Evolutionary conservation across 2,797 vertebrate species (phyloP), one percentile per base, ranked within the genome.

Genomic region (Pipistrellus pipistrellus): DNA sequence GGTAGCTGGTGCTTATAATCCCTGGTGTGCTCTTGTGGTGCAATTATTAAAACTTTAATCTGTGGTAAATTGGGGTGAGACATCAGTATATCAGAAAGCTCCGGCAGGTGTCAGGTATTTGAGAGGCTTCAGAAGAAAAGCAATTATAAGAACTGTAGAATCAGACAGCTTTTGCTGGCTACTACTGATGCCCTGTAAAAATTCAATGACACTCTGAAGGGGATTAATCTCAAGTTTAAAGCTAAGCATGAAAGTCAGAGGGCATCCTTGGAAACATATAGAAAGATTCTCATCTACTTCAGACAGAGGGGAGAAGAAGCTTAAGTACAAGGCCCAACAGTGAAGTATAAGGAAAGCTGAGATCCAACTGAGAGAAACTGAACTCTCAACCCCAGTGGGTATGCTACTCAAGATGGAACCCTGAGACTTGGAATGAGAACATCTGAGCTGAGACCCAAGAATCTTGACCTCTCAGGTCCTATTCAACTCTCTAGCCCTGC

Each of bases 101-200:
- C 15, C 13, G 12, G 3, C 15, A 91, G 27, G 51, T n/a, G 25
- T 25, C 71, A 66, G 21, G 12, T 77, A 78, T 83, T 41, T 69
- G 25, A 95, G 83, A 82, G 6, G 14, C 17, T 86, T 53, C 51
- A 8, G 20, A 80, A 10, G 8, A 44, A n/a, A 68, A 83, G 2
- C 6, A 77, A 46, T 91, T 62, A 25, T 55, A 78, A 88, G 27
- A 96, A 53, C 46, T 83, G 17, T 15, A 75, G 38, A 88, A 71
- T 62, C 55, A 82, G 20, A 85, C 2, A 85, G 51, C 6, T 72
- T 5, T 23, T 48, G 20, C n/a, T 25, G 44, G 44, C 6, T 53
- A 12, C 15, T 78, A 23, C 11, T 30, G 27, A n/a, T 59, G 77
- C 27, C 57, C 9, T 88, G 11, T 38, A 85, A 55, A 69, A 86